Conservation (phyloP, 2,797 vertebrate genomes). For the Nasua narica region DNA sequence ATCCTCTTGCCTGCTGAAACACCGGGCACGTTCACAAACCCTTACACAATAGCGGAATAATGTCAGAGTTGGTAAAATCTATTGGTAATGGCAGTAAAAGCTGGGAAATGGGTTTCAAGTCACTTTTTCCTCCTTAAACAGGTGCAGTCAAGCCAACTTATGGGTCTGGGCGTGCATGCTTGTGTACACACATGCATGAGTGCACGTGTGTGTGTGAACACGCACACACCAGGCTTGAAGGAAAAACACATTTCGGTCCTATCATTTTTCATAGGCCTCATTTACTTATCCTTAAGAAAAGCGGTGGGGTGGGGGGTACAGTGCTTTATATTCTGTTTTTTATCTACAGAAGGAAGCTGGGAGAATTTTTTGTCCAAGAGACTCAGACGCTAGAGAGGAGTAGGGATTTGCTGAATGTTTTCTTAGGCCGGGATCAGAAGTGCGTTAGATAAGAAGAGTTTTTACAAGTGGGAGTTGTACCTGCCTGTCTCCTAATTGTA, state of each 20-base stretch:
- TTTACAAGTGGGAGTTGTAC: slow-evolving; percentile 75
- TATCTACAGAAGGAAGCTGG: background rate
- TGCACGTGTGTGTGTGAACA: background rate
- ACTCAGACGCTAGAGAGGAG: slow-evolving; percentile 49
- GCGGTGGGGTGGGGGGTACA: background rate
- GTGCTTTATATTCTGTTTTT: background rate
- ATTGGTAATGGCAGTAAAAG: background rate
- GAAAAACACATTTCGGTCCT: background rate
- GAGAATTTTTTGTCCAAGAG: slow-evolving; percentile 59
- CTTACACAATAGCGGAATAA: background rate
- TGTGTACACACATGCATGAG: accelerated
- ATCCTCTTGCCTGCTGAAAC: background rate
- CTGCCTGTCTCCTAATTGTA: slow-evolving; percentile 79
- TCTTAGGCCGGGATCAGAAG: slow-evolving; percentile 70
- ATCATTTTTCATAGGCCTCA: background rate
- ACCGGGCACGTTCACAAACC: background rate
- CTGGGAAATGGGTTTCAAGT: background rate
- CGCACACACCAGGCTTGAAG: background rate
- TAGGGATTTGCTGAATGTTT: slow-evolving; percentile 63
- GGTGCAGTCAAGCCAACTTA: background rate
- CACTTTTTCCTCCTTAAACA: background rate
- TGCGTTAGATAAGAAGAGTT: slow-evolving; percentile 69
- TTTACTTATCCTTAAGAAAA: background rate
- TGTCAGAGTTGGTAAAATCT: background rate
- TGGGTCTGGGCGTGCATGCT: background rate